Evolutionary conservation across 2,888 invertebrate species (phyloP), one percentile per base, ranked within the genome.

Genomic region (Leucania comma): DNA sequence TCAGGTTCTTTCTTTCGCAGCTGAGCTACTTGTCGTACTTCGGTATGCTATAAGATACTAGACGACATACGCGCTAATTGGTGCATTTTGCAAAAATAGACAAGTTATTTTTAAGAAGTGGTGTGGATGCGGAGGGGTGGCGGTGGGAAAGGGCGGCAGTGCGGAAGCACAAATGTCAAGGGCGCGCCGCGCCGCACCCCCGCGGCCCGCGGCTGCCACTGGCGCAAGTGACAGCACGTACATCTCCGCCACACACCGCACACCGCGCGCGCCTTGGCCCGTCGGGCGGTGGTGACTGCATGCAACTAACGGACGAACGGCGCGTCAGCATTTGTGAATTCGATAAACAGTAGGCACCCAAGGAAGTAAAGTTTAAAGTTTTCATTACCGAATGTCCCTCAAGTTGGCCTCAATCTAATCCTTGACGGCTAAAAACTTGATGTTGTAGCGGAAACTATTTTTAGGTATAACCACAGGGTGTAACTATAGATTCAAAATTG

Each of bases 151-250:
- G 1, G 38, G 10, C 24, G 35, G 14, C 22, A 42, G 24, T 59
- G 51, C 59, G 72, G 42, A 70, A 51, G 42, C 32, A 51, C 69
- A 59, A 58, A 70, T 59, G 42, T 72, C 69, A 69, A 72, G 72
- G 69, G 29, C 59, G 38, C 58, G 38, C 38, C 72, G 38, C 70
- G 9, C 48, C 2, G n/a, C n/a, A n/a, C n/a, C n/a, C 42, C 22
- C 46, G 12, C 35, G 20, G 5, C 24, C 17, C 32, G 12, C 38
- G 29, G 42, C 32, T n/a, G 22, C 14, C 50, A 6, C 17, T 50
- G 17, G 10, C 50, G n/a, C 48, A 26, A 48, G 24, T 63, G 35
- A 35, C 62, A 51, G 51, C 51, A 35, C 51, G n/a, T 22, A 50
- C 61, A 24, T 51, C 50, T 61, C 50, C 29, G 60, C 60, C 26